Base-by-base conservation (phyloP, 2,888 invertebrate species). In the Meiosimyza platycephala region DNA sequence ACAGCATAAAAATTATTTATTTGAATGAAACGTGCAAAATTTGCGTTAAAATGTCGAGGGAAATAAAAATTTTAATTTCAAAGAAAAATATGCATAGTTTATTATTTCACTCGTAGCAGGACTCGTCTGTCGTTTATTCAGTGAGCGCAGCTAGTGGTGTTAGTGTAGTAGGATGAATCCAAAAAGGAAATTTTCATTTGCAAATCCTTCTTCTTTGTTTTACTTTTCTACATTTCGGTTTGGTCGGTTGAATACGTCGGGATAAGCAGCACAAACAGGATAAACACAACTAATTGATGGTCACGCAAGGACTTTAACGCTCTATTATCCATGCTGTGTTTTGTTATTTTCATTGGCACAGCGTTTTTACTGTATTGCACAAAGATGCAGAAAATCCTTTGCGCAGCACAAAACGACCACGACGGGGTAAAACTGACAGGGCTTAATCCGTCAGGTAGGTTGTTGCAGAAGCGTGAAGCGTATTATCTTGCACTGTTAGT, bases 11-110 rank as follows among this genome's bases (percentile, higher is more conserved):
- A 54, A 63, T 64, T 70, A 70, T 70, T 70, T 70, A 70, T 70
- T 70, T 54, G 63, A 63, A 63, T 54, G 47, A n/a, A 47, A 63
- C 70, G 70, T 70, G 70, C 63, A 52, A 69, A 60, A 69, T 69
- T 60, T 62, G 69, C 51, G 69, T 69, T 51, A 69, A 62, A 60
- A 33, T 18, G 55, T 55, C 57, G 22, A 50, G 51, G 50, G 22
- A 18, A 52, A 69, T 51, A 69, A 62, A 62, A 52, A 69, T 60
- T 69, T 33, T 62, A 52, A 69, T 69, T 69, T 13, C 28, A 64
- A 50, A 18, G 50, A 64, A 64, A 15, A 64, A 64, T 51, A 51
- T 50, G 64, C 64, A 48, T 16, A 13, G 64, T 50, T 64, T 50
- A 64, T 48, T 64, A 64, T 64, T 64, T 28, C 15, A 28, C 28